These are phyloP conservation scores for Corapipo altera DNA, from an alignment of 2,113 vertebrate genomes.

Conservation along the genomic window DNA sequence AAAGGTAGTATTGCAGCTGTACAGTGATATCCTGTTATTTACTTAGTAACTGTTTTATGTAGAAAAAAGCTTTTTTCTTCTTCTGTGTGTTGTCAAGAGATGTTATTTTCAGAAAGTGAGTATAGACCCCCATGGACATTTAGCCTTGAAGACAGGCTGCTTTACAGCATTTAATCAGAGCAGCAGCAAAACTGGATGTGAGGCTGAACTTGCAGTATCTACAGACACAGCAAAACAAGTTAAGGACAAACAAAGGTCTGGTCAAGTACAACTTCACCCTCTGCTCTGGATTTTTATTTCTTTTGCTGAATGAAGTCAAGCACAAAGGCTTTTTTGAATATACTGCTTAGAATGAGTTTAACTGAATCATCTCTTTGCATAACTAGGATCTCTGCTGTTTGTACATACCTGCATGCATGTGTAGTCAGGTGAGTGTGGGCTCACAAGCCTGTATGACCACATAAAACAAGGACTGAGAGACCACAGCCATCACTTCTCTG, in stretches of 20 bases:
- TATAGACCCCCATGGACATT: background rate
- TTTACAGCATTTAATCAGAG: background rate
- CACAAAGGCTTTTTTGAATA: fast-evolving
- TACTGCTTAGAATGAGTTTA: background rate
- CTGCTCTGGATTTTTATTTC: background rate
- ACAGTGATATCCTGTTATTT: background rate
- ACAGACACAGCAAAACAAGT: background rate
- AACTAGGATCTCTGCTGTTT: background rate
- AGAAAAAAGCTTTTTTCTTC: background rate
- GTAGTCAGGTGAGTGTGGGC: fast-evolving
- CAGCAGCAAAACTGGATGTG: background rate
- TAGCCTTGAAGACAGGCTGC: background rate
- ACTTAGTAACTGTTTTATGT: background rate
- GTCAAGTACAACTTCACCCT: background rate
- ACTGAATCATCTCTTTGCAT: background rate
- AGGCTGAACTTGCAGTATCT: background rate
- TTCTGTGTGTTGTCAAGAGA: background rate
- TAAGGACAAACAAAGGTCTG: background rate
- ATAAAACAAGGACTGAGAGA: background rate
- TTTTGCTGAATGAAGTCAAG: background rate
- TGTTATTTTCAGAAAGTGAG: background rate
- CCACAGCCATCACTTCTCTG: background rate
- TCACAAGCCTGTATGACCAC: fast-evolving
- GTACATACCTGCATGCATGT: fast-evolving
- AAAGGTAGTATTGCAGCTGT: background rate